phyloP scores from a whole-genome alignment of 1,140 invertebrate species.

The Prorops nasuta region DNA sequence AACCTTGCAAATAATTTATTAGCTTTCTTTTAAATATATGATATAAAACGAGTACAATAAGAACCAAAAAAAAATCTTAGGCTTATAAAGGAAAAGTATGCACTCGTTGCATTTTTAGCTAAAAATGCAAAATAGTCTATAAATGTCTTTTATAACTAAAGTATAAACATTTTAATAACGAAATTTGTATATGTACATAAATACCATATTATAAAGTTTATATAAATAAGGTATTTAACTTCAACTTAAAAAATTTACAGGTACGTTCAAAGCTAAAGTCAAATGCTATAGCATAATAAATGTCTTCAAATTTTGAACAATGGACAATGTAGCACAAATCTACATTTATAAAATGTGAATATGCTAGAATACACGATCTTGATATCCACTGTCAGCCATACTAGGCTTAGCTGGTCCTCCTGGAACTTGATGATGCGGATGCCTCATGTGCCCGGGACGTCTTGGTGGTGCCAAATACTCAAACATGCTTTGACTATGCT shows the following conservation, averaged over 20 bases:
- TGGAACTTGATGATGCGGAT: conserved; percentile 66
- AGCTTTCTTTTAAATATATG: no score
- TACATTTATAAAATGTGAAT: conserved; percentile 13
- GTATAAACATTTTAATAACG: no score
- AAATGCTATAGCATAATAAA: not conserved
- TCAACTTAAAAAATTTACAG: conserved; percentile 2
- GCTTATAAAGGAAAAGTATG: no score
- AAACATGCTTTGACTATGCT: conserved; percentile 95
- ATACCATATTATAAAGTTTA: not conserved
- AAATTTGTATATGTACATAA: no score
- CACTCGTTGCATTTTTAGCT: no score
- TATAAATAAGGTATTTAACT: no score
- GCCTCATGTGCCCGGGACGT: conserved; percentile 67
- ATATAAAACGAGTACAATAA: no score
- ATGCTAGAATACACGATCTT: conserved; percentile 73
- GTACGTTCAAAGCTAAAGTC: not conserved
- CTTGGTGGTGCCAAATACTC: conserved; percentile 88
- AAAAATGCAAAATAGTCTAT: no score
- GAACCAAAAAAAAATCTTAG: no score
- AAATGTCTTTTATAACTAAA: no score
- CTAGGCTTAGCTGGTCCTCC: conserved; percentile 56
- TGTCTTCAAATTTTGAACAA: conserved; percentile 4
- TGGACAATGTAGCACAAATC: conserved; percentile 12
- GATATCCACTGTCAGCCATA: conserved; percentile 69
- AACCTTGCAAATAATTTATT: no score